These are phyloP conservation scores for Aphidius ervi DNA, from an alignment of 1,140 invertebrate species.

Conservation along the genomic window DNA sequence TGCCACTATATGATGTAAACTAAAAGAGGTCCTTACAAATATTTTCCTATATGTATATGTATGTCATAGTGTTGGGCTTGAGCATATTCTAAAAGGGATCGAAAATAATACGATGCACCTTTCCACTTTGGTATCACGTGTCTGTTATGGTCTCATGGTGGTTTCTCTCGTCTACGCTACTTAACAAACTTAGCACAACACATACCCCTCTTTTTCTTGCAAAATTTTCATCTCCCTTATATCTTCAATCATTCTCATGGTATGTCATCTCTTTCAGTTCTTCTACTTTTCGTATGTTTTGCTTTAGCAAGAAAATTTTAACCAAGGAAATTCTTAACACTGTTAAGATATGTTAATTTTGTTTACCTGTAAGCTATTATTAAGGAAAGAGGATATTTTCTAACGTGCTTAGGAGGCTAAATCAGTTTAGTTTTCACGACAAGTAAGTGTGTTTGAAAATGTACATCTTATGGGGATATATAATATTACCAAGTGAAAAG, in stretches of 20 bases:
- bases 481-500: too few relatives aligned
- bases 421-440: conserved; percentile 52
- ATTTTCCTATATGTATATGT: background rate
- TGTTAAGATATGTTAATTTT: conserved; percentile 57
- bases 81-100: conserved; percentile 16
- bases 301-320: background rate
- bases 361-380: conserved; percentile 56
- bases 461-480: conserved; percentile 38
- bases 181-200: conserved; percentile 27
- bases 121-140: conserved; percentile 23
- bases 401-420: conserved; percentile 53
- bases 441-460: conserved; percentile 32
- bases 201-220: conserved; percentile 6
- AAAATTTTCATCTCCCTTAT: conserved; percentile 5
- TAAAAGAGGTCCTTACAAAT: too few relatives aligned
- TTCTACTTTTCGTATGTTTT: background rate
- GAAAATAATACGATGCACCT: conserved; percentile 10
- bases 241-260: conserved; percentile 13
- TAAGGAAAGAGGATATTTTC: conserved; percentile 38
- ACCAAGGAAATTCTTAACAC: conserved; percentile 50
- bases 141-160: conserved; percentile 25
- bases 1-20: too few relatives aligned
- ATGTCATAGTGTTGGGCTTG: background rate
- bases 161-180: conserved; percentile 27
- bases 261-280: conserved; percentile 12